A percentile compares a stretch with the other conserved stretches of the same genome.
These are phyloP conservation scores for Cataglyphis hispanica DNA, from an alignment of 1,140 invertebrate genomes.

Conservation along the genomic window DNA sequence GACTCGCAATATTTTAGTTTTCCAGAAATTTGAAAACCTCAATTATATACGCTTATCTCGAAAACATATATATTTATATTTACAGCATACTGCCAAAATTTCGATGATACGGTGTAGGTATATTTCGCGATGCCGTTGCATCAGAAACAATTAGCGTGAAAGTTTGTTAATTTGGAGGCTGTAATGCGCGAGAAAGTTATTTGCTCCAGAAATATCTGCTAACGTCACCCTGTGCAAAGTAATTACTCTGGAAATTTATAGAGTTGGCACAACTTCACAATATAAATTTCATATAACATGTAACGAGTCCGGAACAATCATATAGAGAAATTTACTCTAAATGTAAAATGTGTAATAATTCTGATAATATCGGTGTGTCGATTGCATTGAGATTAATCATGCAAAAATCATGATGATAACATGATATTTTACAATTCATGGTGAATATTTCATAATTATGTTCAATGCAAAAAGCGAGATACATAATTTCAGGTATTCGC, in stretches of 20 bases:
- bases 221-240: slow-evolving; percentile 46
- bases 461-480: not conserved
- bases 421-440: not conserved
- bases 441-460: not conserved
- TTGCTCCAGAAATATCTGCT: slow-evolving; percentile 54
- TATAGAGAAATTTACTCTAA: slow-evolving; percentile 43
- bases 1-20: not conserved
- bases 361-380: not conserved
- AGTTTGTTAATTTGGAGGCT: slow-evolving; percentile 56
- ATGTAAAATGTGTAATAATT: not conserved
- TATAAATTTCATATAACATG: slow-evolving; percentile 45
- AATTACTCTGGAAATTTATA: slow-evolving; percentile 60
- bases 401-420: not conserved
- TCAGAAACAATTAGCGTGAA: slow-evolving; percentile 57
- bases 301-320: slow-evolving; percentile 42
- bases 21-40: slow-evolving; percentile 1
- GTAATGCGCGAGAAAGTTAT: slow-evolving; percentile 54
- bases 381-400: slow-evolving; percentile 10
- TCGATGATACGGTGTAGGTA: not conserved
- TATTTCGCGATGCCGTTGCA: slow-evolving; percentile 36
- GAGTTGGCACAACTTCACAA: slow-evolving; percentile 41
- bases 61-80: slow-evolving; percentile 10
- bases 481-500: not conserved
- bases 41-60: slow-evolving; percentile 16
- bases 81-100: slow-evolving; percentile 9